Percentiles rank a stretch among this genome's conserved stretches.
phyloP scores from a whole-genome alignment of 2,888 invertebrate species.

The Ochropacha duplaris region DNA sequence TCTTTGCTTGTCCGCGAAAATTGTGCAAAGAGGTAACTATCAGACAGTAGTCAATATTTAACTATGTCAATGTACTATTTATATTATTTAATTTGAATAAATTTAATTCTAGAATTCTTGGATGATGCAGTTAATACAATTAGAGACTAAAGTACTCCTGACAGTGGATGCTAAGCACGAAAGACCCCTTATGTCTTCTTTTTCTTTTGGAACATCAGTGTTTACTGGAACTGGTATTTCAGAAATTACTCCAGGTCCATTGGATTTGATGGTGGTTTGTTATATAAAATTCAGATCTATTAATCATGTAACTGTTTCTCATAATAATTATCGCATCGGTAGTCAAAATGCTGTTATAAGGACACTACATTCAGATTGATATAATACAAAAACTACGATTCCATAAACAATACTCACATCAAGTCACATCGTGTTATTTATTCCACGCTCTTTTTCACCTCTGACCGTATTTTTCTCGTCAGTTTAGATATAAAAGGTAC shows the following conservation, averaged over 20 bases:
- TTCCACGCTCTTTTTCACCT: not conserved
- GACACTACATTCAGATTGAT: not conserved
- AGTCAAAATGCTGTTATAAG: no score
- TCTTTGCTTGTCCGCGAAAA: conserved; percentile 64
- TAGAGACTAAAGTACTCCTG: conserved; percentile 71
- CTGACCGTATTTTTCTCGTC: not conserved
- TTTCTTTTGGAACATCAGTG: conserved; percentile 63
- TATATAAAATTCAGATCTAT: not conserved
- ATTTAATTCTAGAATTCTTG: conserved; percentile 56
- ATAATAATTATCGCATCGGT: no score
- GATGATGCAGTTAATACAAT: conserved; percentile 66
- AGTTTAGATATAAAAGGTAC: not conserved
- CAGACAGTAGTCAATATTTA: not conserved
- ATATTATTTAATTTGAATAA: not conserved
- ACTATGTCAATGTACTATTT: not conserved
- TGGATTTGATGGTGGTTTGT: conserved; percentile 56
- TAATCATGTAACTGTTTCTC: not conserved
- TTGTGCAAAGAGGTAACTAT: conserved; percentile 60
- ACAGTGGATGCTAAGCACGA: conserved; percentile 65
- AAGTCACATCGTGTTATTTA: not conserved
- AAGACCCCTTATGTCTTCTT: conserved; percentile 47
- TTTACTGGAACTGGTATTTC: conserved; percentile 62
- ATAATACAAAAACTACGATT: not conserved
- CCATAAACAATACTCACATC: not conserved
- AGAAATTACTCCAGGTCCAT: conserved; percentile 53